phyloP scores from a whole-genome alignment of 2,888 invertebrate species.

The Nephrotoma appendiculata region DNA sequence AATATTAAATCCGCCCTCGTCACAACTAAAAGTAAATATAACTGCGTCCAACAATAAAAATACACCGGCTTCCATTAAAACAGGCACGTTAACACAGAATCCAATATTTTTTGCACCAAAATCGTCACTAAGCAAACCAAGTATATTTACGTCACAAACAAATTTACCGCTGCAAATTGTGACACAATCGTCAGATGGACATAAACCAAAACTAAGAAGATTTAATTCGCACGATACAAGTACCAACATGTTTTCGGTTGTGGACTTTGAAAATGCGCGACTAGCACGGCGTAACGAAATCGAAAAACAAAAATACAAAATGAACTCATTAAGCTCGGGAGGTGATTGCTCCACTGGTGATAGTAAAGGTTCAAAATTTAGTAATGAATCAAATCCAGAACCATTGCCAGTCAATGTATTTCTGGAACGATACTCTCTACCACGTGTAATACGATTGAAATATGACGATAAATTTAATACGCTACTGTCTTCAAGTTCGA shows the following conservation, averaged over 20 bases:
- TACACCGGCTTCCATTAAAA: constrained; percentile 4
- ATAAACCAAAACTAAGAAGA: constrained; percentile 30
- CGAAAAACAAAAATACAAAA: constrained; percentile 26
- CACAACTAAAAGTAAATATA: constrained; percentile 13
- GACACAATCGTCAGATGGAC: constrained; percentile 23
- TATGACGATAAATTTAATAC: constrained; percentile 27
- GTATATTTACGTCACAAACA: constrained; percentile 20
- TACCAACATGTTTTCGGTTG: constrained; percentile 33
- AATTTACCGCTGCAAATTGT: constrained; percentile 21
- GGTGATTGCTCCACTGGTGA: constrained; percentile 32
- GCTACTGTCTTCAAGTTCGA: constrained; percentile 29
- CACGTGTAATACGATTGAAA: constrained; percentile 28
- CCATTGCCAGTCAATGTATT: constrained; percentile 29
- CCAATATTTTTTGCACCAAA: constrained; percentile 18
- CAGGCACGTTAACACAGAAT: constrained; percentile 19
- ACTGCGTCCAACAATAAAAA: constrained; percentile 10
- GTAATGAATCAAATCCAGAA: constrained; percentile 28
- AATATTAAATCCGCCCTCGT: constrained; percentile 18
- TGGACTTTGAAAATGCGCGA: constrained; percentile 32
- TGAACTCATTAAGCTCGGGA: constrained; percentile 25
- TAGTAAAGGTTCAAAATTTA: constrained; percentile 30
- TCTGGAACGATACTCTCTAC: constrained; percentile 28
- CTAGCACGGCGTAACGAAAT: constrained; percentile 31
- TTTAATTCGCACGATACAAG: constrained; percentile 33
- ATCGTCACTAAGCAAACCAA: constrained; percentile 16